Conservation (phyloP, 92 coral and sea anemone species). For the Isaurus tuberculatus region DNA sequence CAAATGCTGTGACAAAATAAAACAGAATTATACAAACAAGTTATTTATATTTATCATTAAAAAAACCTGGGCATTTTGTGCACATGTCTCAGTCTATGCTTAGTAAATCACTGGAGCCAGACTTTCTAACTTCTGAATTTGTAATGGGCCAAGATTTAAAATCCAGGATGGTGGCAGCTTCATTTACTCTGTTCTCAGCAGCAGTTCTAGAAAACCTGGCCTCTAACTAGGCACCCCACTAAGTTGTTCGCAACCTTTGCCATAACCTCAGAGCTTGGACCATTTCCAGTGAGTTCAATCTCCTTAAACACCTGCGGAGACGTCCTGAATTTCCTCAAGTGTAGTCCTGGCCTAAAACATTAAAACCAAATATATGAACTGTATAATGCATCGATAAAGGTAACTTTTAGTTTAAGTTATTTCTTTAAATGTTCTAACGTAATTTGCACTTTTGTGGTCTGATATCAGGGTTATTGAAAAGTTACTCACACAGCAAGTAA, state of each 20-base stretch:
- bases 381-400: too few species aligned
- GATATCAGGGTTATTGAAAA: background rate
- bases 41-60: too few species aligned
- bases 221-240: constrained; percentile 24
- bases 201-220: constrained; percentile 27
- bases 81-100: too few species aligned
- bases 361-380: constrained; percentile 1
- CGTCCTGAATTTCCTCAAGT: constrained; percentile 3
- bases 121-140: constrained; percentile 5
- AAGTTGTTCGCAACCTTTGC: constrained; percentile 1
- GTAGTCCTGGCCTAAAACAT: constrained; percentile 13
- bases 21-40: constrained; percentile 5
- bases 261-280: background rate
- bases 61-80: too few species aligned
- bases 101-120: too few species aligned
- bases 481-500: background rate
- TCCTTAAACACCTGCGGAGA: constrained; percentile 15
- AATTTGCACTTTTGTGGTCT: too few species aligned
- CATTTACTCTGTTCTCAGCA: constrained; percentile 33
- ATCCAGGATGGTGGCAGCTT: constrained; percentile 52
- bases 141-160: constrained; percentile 39
- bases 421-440: too few species aligned
- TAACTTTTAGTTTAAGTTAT: too few species aligned
- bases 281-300: constrained; percentile 10
- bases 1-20: constrained; percentile 18